Evolutionary conservation across 2,113 vertebrate species (phyloP).

Genomic region (Blennius ocellaris): DNA sequence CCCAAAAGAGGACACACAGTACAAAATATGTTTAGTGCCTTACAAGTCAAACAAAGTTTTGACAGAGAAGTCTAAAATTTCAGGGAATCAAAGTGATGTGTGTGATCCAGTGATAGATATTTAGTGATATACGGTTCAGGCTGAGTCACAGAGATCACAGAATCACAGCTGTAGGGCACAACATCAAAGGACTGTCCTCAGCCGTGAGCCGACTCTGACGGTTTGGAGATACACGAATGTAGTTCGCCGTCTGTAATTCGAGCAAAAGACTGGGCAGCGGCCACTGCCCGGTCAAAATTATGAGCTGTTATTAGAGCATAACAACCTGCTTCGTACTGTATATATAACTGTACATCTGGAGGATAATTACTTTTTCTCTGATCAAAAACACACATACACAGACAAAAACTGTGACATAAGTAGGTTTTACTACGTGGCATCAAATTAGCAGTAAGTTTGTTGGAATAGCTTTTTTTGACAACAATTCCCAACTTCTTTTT

Average conservation of each 20-base stretch:
- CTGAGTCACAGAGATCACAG: constrained; percentile 17
- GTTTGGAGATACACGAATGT: neutral
- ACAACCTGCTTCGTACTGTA: constrained; percentile 2
- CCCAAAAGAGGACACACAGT: neutral
- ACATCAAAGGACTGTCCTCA: constrained; percentile 38
- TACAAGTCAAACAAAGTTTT: neutral
- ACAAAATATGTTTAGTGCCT: constrained; percentile 27
- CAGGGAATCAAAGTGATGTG: constrained; percentile 10
- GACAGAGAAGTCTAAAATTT: constrained; percentile 10
- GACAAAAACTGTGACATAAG: neutral
- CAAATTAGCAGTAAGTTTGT: neutral
- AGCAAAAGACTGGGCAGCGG: neutral
- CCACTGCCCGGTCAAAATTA: neutral
- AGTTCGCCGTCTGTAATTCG: constrained; percentile 16
- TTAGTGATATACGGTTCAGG: constrained; percentile 10
- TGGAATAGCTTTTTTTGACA: constrained; percentile 9
- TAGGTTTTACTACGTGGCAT: neutral
- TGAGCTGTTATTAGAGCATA: constrained; percentile 1
- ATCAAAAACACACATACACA: accelerated
- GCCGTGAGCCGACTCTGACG: constrained; percentile 13
- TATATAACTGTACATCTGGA: constrained; percentile 1
- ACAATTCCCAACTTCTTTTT: constrained; percentile 18
- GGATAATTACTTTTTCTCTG: neutral
- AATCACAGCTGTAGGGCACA: constrained; percentile 31
- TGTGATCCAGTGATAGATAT: constrained; percentile 8